Evolutionary conservation across 1,140 invertebrate species (phyloP).

Genomic region (Bemisia tabaci): DNA sequence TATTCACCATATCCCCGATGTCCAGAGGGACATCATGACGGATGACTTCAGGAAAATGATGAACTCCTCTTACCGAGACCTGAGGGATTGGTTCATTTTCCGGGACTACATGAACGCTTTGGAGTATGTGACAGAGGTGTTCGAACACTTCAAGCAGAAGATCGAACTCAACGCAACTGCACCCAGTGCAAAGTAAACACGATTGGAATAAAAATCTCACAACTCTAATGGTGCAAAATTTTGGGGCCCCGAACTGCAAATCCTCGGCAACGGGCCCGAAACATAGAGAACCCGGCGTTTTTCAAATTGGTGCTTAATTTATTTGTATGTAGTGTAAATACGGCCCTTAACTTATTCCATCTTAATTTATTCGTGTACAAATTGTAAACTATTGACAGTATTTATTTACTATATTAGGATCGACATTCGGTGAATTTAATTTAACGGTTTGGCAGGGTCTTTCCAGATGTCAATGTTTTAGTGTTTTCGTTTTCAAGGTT

Average conservation of each 20-base stretch:
- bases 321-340: background rate
- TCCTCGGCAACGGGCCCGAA: too few species aligned
- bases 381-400: background rate
- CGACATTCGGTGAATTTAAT: background rate
- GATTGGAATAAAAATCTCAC: too few species aligned
- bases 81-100: conserved; percentile 49
- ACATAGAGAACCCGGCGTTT: too few species aligned
- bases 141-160: conserved; percentile 30
- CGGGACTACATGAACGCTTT: conserved; percentile 49
- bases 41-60: conserved; percentile 34
- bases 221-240: too few species aligned
- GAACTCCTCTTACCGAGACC: conserved; percentile 29
- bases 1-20: conserved; percentile 30
- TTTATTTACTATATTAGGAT: background rate
- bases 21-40: conserved; percentile 41
- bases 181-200: background rate
- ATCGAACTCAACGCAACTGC: background rate
- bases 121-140: conserved; percentile 41
- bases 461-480: too few species aligned
- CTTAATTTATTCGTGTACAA: background rate
- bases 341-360: background rate
- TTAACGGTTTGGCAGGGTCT: background rate
- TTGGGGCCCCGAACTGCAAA: too few species aligned
- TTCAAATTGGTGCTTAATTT: background rate
- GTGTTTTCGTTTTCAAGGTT: too few species aligned